Evolutionary conservation across 2,888 invertebrate species (phyloP).

Genomic region (Apantesis nais): DNA sequence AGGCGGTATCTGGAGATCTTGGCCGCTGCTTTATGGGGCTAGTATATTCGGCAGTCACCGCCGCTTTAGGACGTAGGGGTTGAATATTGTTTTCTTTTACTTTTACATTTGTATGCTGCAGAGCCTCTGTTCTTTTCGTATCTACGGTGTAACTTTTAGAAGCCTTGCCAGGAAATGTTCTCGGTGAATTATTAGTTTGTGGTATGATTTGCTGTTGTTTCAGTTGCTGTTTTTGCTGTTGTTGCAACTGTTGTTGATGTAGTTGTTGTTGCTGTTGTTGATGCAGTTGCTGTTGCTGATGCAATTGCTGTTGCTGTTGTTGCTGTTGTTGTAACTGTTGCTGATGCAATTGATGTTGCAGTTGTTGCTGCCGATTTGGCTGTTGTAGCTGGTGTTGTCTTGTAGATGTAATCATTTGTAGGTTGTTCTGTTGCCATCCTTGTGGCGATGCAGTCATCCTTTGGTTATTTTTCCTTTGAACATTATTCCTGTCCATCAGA

Average conservation of each 20-base stretch:
- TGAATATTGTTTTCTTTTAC: conserved; percentile 2
- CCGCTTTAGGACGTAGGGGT: conserved; percentile 32
- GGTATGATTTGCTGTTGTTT: conserved; percentile 4
- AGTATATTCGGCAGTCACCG: conserved; percentile 29
- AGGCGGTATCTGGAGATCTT: conserved; percentile 15
- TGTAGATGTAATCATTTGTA: conserved; percentile 6
- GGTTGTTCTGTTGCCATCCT: conserved; percentile 22
- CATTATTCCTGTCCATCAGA: conserved; percentile 22
- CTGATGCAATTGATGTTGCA: neutral
- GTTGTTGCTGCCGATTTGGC: neutral
- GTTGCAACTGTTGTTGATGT: neutral
- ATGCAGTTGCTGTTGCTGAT: neutral
- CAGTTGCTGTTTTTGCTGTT: neutral
- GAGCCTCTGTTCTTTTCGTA: neutral
- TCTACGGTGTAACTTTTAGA: neutral
- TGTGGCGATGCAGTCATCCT: conserved; percentile 32
- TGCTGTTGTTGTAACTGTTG: neutral
- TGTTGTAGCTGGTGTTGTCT: conserved; percentile 1
- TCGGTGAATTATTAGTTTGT: conserved; percentile 9
- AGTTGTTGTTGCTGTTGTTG: neutral
- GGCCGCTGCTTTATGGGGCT: conserved; percentile 26
- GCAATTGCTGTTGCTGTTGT: neutral
- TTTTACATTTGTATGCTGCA: conserved; percentile 6
- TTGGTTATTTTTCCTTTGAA: conserved; percentile 23
- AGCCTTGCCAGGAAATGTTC: neutral